Percentiles rank a stretch among this genome's conserved stretches.
Conservation (phyloP, 2,888 invertebrate species). For the Dasypogon diadema region DNA sequence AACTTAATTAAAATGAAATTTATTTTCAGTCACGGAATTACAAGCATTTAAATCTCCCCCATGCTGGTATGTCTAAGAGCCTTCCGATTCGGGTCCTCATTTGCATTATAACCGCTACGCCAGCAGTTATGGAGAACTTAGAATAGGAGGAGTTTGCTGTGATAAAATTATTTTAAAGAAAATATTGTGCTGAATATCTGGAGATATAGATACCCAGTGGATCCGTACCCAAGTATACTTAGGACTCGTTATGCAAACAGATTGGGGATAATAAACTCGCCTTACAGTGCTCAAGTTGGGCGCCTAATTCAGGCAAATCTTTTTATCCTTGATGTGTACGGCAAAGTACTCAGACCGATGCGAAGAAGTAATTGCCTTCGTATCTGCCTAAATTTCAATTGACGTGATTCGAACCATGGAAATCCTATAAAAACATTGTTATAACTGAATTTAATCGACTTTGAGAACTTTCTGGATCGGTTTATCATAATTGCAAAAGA, state of each 20-base stretch:
- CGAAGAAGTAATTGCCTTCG: background rate
- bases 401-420: background rate
- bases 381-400: background rate
- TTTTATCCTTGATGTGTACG: conserved; percentile 32
- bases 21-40: conserved; percentile 47
- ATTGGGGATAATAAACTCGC: conserved; percentile 39
- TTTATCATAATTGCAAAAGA: background rate
- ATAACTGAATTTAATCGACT: background rate
- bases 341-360: conserved; percentile 8
- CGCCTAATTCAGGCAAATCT: conserved; percentile 22
- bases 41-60: conserved; percentile 44
- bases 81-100: conserved; percentile 35
- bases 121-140: conserved; percentile 37
- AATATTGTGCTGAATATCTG: conserved; percentile 35
- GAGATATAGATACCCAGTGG: conserved; percentile 15
- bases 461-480: background rate
- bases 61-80: background rate
- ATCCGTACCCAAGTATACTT: conserved; percentile 18
- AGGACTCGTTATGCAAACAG: conserved; percentile 39
- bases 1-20: conserved; percentile 50
- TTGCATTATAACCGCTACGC: conserved; percentile 36
- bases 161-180: conserved; percentile 44
- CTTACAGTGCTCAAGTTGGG: conserved; percentile 10
- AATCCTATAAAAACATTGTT: background rate
- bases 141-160: conserved; percentile 32